These are phyloP conservation scores for Lumbricus terrestris DNA, from an alignment of 2,888 invertebrate genomes.

Conservation along the genomic window DNA sequence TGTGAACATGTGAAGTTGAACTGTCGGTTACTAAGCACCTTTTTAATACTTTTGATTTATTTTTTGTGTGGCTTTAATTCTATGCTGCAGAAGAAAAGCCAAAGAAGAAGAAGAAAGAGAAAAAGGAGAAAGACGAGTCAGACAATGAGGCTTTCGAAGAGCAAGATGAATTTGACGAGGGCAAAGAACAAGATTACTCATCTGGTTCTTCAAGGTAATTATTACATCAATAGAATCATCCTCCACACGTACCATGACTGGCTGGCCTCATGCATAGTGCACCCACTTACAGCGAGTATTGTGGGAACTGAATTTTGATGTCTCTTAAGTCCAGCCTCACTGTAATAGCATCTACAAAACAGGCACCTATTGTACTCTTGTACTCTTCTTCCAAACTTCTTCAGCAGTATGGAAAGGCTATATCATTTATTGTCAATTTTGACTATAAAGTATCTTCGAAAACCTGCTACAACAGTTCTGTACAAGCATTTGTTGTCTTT, in stretches of 20 bases:
- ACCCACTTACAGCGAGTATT: neutral
- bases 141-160: conserved; percentile 23
- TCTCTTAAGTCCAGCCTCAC: too few relatives aligned
- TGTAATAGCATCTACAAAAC: too few relatives aligned
- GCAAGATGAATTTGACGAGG: conserved; percentile 22
- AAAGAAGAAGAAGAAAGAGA: conserved; percentile 8
- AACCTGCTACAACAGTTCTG: neutral
- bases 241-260: neutral
- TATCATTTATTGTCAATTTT: neutral
- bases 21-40: neutral
- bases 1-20: too few relatives aligned
- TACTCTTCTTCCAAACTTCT: too few relatives aligned
- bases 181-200: conserved; percentile 24
- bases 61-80: neutral
- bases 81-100: neutral
- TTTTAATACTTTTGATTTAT: neutral
- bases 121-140: conserved; percentile 13
- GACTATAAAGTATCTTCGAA: neutral
- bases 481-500: neutral
- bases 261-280: neutral
- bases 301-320: too few relatives aligned
- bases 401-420: neutral
- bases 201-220: conserved; percentile 27
- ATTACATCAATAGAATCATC: too few relatives aligned
- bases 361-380: too few relatives aligned